Conservation (phyloP, 2,113 vertebrate species). For the Hemibagrus wyckioides region DNA sequence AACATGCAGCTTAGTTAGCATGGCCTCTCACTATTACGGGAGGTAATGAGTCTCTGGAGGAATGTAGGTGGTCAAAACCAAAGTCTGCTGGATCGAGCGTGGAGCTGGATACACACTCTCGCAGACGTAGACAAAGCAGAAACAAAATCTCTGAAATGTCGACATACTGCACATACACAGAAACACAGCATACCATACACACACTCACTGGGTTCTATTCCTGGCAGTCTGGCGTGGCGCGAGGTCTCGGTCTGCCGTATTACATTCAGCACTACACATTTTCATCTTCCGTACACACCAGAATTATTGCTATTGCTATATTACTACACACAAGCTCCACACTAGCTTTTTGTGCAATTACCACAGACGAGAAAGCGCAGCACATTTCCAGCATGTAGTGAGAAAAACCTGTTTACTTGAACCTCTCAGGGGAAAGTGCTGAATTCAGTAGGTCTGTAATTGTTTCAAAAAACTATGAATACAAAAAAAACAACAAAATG, state of each 20-base stretch:
- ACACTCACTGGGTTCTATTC: neutral
- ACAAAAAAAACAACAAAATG: neutral
- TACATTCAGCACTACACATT: conserved; percentile 34
- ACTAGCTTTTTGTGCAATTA: neutral
- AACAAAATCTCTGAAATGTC: neutral
- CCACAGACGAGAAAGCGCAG: neutral
- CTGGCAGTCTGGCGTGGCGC: neutral
- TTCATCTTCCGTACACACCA: conserved; percentile 19
- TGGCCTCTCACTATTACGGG: neutral
- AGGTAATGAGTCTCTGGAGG: neutral
- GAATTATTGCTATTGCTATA: neutral
- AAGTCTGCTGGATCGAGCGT: neutral
- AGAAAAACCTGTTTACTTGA: neutral
- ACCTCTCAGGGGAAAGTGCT: neutral
- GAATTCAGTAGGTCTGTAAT: neutral
- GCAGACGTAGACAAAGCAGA: conserved; percentile 24
- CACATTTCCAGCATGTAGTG: neutral
- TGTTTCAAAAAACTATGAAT: neutral
- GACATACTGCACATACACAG: neutral
- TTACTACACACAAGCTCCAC: conserved; percentile 21
- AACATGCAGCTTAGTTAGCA: neutral
- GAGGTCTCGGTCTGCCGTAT: conserved; percentile 48
- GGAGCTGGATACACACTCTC: conserved; percentile 18
- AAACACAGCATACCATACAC: neutral
- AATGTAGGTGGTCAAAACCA: conserved; percentile 15